A percentile compares a stretch with the other conserved stretches of the same genome.
These are phyloP conservation scores for Hoplias malabaricus DNA, from an alignment of 2,113 vertebrate species.

Conservation along the genomic window DNA sequence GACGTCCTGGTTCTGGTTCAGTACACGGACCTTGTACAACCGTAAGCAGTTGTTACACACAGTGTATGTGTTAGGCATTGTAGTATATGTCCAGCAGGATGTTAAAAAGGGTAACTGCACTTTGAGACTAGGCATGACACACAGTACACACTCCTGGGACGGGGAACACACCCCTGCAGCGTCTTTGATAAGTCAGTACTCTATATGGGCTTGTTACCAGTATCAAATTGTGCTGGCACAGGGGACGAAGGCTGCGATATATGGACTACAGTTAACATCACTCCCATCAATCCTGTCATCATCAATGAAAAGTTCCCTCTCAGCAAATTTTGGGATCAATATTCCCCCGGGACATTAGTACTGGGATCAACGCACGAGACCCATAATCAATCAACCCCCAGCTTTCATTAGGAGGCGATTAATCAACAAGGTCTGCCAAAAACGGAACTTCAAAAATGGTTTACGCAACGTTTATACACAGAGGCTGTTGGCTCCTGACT, in stretches of 20 bases:
- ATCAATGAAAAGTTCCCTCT: neutral
- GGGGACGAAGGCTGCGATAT: slow-evolving; percentile 9
- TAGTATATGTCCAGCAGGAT: too few relatives aligned
- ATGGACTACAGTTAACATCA: slow-evolving; percentile 25
- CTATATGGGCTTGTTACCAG: neutral
- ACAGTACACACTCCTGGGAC: neutral
- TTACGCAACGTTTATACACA: neutral
- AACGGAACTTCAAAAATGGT: neutral
- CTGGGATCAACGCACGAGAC: neutral
- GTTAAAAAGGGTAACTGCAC: too few relatives aligned
- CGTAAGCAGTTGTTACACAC: too few relatives aligned
- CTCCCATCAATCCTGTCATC: slow-evolving; percentile 2
- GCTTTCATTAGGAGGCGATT: neutral
- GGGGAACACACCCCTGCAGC: neutral
- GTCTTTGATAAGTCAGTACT: neutral
- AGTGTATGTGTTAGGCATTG: too few relatives aligned
- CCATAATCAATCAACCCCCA: neutral
- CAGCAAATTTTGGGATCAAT: slow-evolving; percentile 26
- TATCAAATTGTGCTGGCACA: slow-evolving; percentile 15
- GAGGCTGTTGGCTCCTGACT: neutral
- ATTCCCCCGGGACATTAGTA: neutral
- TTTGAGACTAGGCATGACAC: neutral
- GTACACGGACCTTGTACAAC: too few relatives aligned
- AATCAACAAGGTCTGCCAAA: neutral
- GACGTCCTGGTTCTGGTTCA: too few relatives aligned